Percentiles rank a stretch among this genome's conserved stretches.
These are phyloP conservation scores for Ficedula albicollis DNA, from an alignment of 2,797 vertebrate genomes.

Conservation along the genomic window DNA sequence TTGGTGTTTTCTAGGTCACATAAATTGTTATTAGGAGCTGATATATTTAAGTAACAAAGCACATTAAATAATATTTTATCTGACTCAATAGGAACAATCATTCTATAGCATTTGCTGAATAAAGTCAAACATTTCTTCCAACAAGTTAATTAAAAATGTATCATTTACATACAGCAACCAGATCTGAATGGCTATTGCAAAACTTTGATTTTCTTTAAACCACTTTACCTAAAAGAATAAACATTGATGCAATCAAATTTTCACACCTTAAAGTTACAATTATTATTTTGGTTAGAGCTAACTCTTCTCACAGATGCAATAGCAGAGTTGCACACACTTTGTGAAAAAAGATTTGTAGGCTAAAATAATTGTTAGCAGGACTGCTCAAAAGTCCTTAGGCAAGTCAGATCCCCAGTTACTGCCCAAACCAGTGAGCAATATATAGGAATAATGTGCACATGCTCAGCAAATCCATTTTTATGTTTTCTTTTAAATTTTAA, in stretches of 20 bases:
- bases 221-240: not conserved
- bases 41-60: constrained; percentile 41
- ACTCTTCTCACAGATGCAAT: not conserved
- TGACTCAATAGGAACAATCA: constrained; percentile 31
- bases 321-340: not conserved
- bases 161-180: not conserved
- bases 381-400: not conserved
- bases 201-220: not conserved
- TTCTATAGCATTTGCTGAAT: constrained; percentile 2
- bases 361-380: not conserved
- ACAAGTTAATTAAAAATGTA: not conserved
- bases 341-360: not conserved
- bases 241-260: not conserved
- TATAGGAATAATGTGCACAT: not conserved
- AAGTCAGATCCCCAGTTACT: not conserved
- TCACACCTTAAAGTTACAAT: not conserved
- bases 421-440: not conserved
- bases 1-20: constrained; percentile 60
- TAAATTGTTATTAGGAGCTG: constrained; percentile 32
- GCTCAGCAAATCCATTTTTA: constrained; percentile 28
- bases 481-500: constrained; percentile 52
- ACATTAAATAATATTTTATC: constrained; percentile 9
- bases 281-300: not conserved
- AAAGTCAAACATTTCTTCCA: not conserved
- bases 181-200: not conserved